Evolutionary conservation across 2,888 invertebrate genomes (phyloP).

Genomic region (Timema podura): DNA sequence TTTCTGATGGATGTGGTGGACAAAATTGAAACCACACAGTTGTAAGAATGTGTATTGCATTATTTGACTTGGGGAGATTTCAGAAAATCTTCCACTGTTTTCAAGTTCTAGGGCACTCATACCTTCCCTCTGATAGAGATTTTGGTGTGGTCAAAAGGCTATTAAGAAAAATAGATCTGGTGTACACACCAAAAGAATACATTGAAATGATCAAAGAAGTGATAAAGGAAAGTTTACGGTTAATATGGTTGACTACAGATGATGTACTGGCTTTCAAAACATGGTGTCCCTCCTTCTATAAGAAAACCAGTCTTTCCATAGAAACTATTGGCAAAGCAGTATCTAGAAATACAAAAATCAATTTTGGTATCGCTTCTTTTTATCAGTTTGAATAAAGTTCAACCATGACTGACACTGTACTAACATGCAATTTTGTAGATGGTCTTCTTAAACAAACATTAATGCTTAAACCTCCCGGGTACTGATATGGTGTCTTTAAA

Average conservation of each 20-base stretch:
- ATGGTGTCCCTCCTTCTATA: not conserved
- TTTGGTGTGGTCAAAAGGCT: too few relatives aligned
- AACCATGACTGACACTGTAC: too few relatives aligned
- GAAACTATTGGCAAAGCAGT: not conserved
- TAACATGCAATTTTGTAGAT: not conserved
- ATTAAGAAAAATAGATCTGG: not conserved
- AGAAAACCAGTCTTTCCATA: not conserved
- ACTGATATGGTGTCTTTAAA: too few relatives aligned
- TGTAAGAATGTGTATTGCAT: not conserved
- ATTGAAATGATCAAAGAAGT: not conserved
- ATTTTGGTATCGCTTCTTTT: not conserved
- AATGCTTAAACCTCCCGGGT: not conserved
- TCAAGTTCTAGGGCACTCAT: too few relatives aligned
- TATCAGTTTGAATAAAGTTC: not conserved
- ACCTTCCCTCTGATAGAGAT: too few relatives aligned
- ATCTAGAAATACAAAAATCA: not conserved
- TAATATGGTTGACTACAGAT: not conserved
- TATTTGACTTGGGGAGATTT: constrained; percentile 3
- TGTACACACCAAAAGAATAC: not conserved
- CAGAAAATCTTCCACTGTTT: too few relatives aligned
- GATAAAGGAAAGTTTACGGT: not conserved
- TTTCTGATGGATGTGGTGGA: constrained; percentile 4
- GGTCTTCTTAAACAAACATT: not conserved
- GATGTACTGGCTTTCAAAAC: not conserved
- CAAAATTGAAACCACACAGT: not conserved